Evolutionary conservation across 2,113 vertebrate species (phyloP).

Genomic region (Ornithorhynchus anatinus): DNA sequence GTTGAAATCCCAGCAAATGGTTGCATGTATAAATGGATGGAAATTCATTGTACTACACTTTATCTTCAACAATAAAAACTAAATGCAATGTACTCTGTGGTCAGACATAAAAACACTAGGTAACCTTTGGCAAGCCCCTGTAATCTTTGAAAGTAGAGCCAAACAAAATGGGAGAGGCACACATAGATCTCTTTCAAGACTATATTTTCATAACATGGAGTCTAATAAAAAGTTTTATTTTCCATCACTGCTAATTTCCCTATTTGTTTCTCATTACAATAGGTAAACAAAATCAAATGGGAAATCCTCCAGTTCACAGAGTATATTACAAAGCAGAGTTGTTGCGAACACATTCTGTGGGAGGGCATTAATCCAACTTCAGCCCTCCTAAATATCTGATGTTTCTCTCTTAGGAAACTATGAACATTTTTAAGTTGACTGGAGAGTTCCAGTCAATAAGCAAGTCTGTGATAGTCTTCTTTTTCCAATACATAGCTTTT

Average conservation of each 20-base stretch:
- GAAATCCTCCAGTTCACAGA: constrained; percentile 63
- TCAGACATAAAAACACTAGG: constrained; percentile 38
- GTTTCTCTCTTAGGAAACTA: constrained; percentile 55
- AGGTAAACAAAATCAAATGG: constrained; percentile 71
- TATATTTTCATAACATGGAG: constrained; percentile 62
- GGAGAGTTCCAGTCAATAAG: constrained; percentile 60
- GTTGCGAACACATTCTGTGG: constrained; percentile 49
- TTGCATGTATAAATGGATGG: no score
- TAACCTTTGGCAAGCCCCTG: constrained; percentile 46
- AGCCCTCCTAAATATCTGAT: constrained; percentile 21
- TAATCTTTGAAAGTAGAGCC: constrained; percentile 26
- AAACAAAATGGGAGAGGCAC: constrained; percentile 27
- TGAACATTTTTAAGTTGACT: constrained; percentile 59
- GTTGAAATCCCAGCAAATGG: background rate
- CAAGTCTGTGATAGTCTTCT: constrained; percentile 54
- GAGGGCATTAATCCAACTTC: constrained; percentile 59
- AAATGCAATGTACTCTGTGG: background rate
- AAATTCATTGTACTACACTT: background rate
- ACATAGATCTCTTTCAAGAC: constrained; percentile 38
- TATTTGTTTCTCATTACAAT: constrained; percentile 69
- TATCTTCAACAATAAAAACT: background rate
- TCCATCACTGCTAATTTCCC: constrained; percentile 58
- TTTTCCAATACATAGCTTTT: constrained; percentile 59
- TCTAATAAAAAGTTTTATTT: constrained; percentile 63
- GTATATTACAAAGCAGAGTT: constrained; percentile 43